phyloP scores from a whole-genome alignment of 2,888 invertebrate species.

The Norana najaformis region DNA sequence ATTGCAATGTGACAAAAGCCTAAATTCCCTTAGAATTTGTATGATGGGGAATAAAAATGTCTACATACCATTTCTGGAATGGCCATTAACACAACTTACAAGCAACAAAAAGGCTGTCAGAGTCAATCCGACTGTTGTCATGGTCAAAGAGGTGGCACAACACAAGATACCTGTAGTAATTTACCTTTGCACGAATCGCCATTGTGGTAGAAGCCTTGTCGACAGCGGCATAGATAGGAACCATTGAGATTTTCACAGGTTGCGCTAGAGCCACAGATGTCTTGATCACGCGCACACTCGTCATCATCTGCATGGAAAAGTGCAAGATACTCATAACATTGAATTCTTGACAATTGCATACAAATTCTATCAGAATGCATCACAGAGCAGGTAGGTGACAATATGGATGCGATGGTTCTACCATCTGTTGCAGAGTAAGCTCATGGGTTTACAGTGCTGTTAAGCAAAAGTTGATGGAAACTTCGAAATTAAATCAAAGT shows the following conservation, averaged over 20 bases:
- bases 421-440: too few relatives aligned
- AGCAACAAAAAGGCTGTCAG: not conserved
- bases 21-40: not conserved
- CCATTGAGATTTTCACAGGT: not conserved
- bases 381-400: too few relatives aligned
- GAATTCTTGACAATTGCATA: not conserved
- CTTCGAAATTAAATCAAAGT: not conserved
- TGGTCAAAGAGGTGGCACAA: not conserved
- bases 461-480: not conserved
- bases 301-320: not conserved
- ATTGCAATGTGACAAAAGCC: not conserved
- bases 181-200: slow-evolving; percentile 1
- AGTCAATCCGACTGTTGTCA: not conserved
- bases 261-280: not conserved
- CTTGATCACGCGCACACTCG: not conserved
- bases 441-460: too few relatives aligned
- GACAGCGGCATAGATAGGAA: slow-evolving; percentile 14
- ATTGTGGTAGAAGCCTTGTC: not conserved
- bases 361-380: not conserved
- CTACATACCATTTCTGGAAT: not conserved
- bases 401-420: too few relatives aligned
- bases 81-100: not conserved
- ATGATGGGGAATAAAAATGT: not conserved
- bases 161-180: not conserved
- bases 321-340: not conserved